Evolutionary conservation across 64 coral and sea anemone species (phyloP).

Genomic region (Pocillopora damicornis): DNA sequence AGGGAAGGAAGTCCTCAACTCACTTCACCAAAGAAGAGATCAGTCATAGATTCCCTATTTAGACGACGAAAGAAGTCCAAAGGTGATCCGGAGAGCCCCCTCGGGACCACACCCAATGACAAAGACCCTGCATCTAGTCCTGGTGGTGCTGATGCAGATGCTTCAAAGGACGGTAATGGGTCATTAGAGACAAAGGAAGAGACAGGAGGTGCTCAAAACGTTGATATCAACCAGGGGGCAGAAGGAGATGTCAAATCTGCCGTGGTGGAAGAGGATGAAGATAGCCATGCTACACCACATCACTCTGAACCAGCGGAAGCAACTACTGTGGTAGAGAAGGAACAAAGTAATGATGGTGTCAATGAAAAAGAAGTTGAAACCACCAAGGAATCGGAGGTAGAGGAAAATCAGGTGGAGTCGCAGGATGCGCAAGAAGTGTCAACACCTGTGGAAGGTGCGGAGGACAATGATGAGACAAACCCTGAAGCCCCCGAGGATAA

Average conservation of each 20-base stretch:
- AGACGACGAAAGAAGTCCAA: slow-evolving; percentile 35
- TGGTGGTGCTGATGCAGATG: neutral
- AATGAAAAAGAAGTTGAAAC: neutral
- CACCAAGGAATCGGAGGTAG: neutral
- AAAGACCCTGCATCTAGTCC: slow-evolving; percentile 25
- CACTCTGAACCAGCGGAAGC: neutral
- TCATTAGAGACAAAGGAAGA: neutral
- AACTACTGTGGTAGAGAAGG: too few species aligned
- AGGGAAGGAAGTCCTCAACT: slow-evolving; percentile 20
- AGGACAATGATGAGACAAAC: neutral
- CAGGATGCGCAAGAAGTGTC: neutral
- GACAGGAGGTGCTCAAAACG: neutral
- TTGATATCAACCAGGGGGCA: neutral
- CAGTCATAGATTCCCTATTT: slow-evolving; percentile 19
- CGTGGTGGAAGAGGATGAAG: neutral
- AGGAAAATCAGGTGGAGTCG: neutral
- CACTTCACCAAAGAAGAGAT: neutral
- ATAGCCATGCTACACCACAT: neutral
- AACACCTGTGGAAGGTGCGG: neutral
- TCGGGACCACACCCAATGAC: slow-evolving; percentile 6
- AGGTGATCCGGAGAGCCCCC: slow-evolving; percentile 31
- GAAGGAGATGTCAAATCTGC: neutral
- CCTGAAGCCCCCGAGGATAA: neutral
- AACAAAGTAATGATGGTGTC: neutral
- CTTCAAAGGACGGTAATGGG: neutral